Evolutionary conservation across 1,140 invertebrate species (phyloP).

Genomic region (Macrotrachela quadricornifera): DNA sequence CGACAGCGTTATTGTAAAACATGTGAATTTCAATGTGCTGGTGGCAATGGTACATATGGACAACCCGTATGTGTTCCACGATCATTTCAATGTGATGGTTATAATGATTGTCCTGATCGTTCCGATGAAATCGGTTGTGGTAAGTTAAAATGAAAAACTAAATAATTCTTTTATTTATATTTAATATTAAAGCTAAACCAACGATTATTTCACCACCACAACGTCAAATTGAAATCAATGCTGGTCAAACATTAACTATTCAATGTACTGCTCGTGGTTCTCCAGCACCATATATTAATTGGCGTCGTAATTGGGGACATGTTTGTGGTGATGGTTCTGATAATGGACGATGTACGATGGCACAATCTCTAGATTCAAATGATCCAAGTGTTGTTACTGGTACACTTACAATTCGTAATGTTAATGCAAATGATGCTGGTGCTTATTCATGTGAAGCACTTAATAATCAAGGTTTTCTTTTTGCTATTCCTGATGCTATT

Average conservation of each 20-base stretch:
- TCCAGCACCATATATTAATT: constrained; percentile 69
- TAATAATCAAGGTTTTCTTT: constrained; percentile 56
- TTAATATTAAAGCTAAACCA: constrained; percentile 30
- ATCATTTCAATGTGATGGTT: constrained; percentile 72
- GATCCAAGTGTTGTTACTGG: constrained; percentile 44
- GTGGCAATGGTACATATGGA: constrained; percentile 38
- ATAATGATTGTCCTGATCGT: constrained; percentile 61
- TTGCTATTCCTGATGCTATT: constrained; percentile 72
- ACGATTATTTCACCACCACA: constrained; percentile 45
- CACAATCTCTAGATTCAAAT: neutral
- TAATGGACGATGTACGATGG: neutral
- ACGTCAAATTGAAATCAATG: constrained; percentile 38
- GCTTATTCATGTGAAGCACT: constrained; percentile 93
- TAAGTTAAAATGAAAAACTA: constrained; percentile 33
- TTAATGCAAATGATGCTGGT: constrained; percentile 51
- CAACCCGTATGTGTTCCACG: constrained; percentile 51
- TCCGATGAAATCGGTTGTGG: constrained; percentile 76
- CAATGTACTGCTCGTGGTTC: constrained; percentile 65
- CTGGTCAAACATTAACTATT: constrained; percentile 50
- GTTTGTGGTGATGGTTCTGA: constrained; percentile 42
- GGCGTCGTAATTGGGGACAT: constrained; percentile 90
- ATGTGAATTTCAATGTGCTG: constrained; percentile 58
- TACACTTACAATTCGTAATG: constrained; percentile 52
- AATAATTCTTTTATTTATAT: neutral
- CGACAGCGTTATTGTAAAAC: constrained; percentile 37